Evolutionary conservation across 2,797 vertebrate species (phyloP).

Genomic region (Benthosema pterotum): DNA sequence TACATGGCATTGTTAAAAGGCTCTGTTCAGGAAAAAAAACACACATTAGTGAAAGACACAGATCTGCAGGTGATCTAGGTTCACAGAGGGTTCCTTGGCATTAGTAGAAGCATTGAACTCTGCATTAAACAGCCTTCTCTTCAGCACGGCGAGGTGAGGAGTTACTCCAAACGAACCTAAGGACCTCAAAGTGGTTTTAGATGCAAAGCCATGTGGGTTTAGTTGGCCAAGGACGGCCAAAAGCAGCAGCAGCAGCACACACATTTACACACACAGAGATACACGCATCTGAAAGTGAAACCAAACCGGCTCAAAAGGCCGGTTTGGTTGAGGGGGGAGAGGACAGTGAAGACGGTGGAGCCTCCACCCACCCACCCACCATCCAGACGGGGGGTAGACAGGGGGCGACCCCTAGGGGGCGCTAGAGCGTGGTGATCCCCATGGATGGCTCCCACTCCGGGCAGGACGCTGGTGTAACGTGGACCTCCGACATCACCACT

Average conservation of each 20-base stretch:
- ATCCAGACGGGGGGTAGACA: conserved; percentile 71
- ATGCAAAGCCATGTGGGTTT: conserved; percentile 59
- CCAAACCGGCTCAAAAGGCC: conserved; percentile 19
- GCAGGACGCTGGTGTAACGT: conserved; percentile 81
- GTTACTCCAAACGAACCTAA: conserved; percentile 9
- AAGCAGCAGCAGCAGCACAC: conserved; percentile 7
- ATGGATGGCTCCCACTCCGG: conserved; percentile 87
- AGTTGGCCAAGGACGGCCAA: conserved; percentile 51
- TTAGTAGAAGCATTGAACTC: conserved; percentile 78
- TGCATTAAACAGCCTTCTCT: conserved; percentile 36
- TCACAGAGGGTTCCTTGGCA: conserved; percentile 20
- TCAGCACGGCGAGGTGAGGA: neutral
- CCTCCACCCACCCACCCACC: conserved; percentile 85
- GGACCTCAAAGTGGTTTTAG: conserved; percentile 35
- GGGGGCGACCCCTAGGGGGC: conserved; percentile 59
- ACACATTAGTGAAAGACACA: neutral
- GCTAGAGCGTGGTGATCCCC: conserved; percentile 86
- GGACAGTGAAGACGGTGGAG: conserved; percentile 11
- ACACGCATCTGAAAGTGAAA: conserved; percentile 9
- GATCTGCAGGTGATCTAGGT: neutral
- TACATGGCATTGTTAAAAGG: too few species aligned
- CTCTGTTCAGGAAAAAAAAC: too few species aligned
- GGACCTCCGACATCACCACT: conserved; percentile 86
- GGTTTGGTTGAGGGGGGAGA: too few species aligned
- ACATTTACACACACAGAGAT: too few species aligned